Base-by-base conservation (phyloP, 2,888 invertebrate genomes). In the Clostera curtula region DNA sequence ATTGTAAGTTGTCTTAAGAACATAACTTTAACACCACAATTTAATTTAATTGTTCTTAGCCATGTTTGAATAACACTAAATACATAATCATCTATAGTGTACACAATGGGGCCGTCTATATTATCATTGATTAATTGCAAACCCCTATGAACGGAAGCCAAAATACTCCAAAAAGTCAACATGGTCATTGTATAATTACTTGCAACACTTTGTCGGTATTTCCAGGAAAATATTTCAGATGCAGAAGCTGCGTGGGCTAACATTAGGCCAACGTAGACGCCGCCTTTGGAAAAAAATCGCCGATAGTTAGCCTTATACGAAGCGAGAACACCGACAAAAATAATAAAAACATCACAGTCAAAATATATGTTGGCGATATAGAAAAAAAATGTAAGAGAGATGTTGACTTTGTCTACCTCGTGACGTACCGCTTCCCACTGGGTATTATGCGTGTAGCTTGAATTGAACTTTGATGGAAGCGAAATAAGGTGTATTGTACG, bases 281-380 rank as follows among this genome's bases (percentile, higher is more conserved):
- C 68, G 66, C 46, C 74, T 69, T 73, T 68, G 45, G 41, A 47
- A 67, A 65, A 60, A 73, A 74, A 72, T 47, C 28, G 51, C 53
- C 65, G 56, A 67, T 65, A 69, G 63, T 70, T 61, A 70, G 68
- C 64, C 61, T 61, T 57, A 43, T 52, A 58, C 57, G 60, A 61
- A 49, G 41, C 43, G 34, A 36, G 34, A 71, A 75, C 74, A 73
- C 70, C 73, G 61, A 80, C 82, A 79, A 77, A 82, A 83, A 76
- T 83, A 80, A 83, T 83, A 82, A 82, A 82, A 82, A 83, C 82
- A 82, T 80, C 82, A 79, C 70, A 77, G 83, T 83, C 83, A 82
- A 82, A 83, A 83, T 83, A 83, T 80, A 83, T 79, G 75, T 76
- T 67, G 68, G 73, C 52, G 58, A 63, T 63, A 40, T 35, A 47